Percentiles rank a stretch among this genome's conserved stretches.
Evolutionary conservation across 2,888 invertebrate genomes (phyloP).

Genomic region (Hydraecia micacea): DNA sequence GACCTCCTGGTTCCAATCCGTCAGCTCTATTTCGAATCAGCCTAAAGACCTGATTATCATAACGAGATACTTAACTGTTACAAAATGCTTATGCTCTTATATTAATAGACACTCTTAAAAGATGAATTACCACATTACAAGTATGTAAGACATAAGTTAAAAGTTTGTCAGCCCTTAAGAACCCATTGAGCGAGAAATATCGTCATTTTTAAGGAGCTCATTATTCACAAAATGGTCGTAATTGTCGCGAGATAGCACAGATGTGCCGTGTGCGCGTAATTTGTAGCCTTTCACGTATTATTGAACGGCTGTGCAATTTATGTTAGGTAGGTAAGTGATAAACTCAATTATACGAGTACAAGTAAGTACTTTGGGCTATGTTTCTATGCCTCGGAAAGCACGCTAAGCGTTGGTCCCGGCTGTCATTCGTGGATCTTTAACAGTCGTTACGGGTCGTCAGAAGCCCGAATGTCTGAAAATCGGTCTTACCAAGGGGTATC

Average conservation of each 20-base stretch:
- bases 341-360: background rate
- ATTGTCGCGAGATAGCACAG: conserved; percentile 26
- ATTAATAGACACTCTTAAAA: conserved; percentile 1
- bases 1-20: background rate
- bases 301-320: conserved; percentile 23
- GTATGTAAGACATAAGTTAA: background rate
- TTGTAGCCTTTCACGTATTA: conserved; percentile 37
- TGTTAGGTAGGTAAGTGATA: background rate
- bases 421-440: no score
- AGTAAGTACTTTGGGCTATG: conserved; percentile 1
- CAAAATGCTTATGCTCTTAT: conserved; percentile 17
- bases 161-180: conserved; percentile 4
- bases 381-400: background rate
- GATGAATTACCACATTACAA: background rate
- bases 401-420: no score
- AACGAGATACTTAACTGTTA: background rate
- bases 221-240: conserved; percentile 18
- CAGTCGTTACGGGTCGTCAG: no score
- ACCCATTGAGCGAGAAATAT: conserved; percentile 3
- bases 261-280: conserved; percentile 18
- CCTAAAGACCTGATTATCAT: background rate
- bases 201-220: conserved; percentile 24
- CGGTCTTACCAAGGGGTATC: no score
- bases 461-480: no score
- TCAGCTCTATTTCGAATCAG: background rate